Evolutionary conservation across 1,140 invertebrate genomes (phyloP), one percentile per base, ranked within the genome.

Genomic region (Zophobas morio): DNA sequence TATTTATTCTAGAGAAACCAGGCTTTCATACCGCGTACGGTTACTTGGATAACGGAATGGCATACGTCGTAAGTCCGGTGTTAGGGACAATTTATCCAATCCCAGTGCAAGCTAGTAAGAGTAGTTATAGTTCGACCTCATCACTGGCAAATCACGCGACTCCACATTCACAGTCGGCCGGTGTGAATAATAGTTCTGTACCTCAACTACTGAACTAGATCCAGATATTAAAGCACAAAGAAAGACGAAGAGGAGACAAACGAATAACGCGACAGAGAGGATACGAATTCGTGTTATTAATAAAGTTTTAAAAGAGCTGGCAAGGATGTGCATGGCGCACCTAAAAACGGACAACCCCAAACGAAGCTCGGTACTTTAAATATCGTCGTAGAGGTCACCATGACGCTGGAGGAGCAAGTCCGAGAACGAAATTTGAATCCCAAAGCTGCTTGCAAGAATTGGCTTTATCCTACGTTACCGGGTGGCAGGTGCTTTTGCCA

Each of bases 261-360:
- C 95, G 46, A 97, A 97, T 89, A 97, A 97, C 90, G 94, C 95
- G 79, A 89, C 95, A 86, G 96, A 97, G 91, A 93, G 95, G 90
- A 97, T 99, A 91, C 93, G 97, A 84, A 98, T 99, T 86, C 91
- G 97, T 82, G 97, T 98, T 88, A 99, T 99, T 84, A 99, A 98
- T 87, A 97, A 98, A 88, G 97, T 97, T 73, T 90, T 99, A 51
- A 99, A 99, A 87, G 97, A 99, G 89, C 90, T 99, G 47, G 97
- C 97, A 6, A n/a, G 96, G 81, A 98, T 99, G 96, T 98, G 97
- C 84, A 97, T 97, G 93, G 93, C 96, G 78, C 97, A 99, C 87
- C 89, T 98, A 66, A 97, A 97, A 87, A 97, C 95, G 76, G 96
- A 98, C 87, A 98, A 87, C 96, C 97, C 70, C 96, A 98, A 88